Conservation (phyloP, 1,140 invertebrate species). For the Neelides sp. region DNA sequence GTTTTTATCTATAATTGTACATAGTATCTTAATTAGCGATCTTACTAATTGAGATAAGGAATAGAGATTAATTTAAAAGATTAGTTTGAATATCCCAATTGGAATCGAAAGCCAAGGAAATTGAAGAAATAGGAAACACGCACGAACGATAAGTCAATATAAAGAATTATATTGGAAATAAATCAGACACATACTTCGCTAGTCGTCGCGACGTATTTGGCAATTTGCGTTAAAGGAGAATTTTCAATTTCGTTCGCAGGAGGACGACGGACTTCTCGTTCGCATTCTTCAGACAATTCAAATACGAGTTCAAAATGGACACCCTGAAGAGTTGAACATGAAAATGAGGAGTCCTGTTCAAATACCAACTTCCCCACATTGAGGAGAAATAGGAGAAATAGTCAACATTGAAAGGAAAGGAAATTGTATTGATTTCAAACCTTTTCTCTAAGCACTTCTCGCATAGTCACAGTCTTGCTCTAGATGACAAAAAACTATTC, state of each 20-base stretch:
- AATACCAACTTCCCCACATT: slow-evolving; percentile 1
- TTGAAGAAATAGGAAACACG: background rate
- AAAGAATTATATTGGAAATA: background rate
- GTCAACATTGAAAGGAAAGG: background rate
- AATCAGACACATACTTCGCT: slow-evolving; percentile 43
- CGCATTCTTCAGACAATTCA: slow-evolving; percentile 50
- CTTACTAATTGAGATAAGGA: no score
- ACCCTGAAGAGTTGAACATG: slow-evolving; percentile 30
- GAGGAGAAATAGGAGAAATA: slow-evolving; percentile 6
- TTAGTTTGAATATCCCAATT: background rate
- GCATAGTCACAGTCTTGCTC: slow-evolving; percentile 54
- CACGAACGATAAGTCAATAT: background rate
- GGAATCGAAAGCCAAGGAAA: background rate
- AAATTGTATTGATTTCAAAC: slow-evolving; percentile 36
- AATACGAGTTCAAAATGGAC: slow-evolving; percentile 62
- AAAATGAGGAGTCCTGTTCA: no score
- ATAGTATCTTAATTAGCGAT: background rate
- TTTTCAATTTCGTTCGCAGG: slow-evolving; percentile 41
- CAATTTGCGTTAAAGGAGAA: slow-evolving; percentile 55
- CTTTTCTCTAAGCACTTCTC: slow-evolving; percentile 51
- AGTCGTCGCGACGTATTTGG: slow-evolving; percentile 64
- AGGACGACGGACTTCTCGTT: slow-evolving; percentile 44
- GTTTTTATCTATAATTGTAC: background rate
- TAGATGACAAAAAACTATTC: slow-evolving; percentile 33
- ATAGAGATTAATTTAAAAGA: no score